These are phyloP conservation scores for Stigmatopora argus DNA, from an alignment of 2,113 vertebrate species.

Conservation along the genomic window DNA sequence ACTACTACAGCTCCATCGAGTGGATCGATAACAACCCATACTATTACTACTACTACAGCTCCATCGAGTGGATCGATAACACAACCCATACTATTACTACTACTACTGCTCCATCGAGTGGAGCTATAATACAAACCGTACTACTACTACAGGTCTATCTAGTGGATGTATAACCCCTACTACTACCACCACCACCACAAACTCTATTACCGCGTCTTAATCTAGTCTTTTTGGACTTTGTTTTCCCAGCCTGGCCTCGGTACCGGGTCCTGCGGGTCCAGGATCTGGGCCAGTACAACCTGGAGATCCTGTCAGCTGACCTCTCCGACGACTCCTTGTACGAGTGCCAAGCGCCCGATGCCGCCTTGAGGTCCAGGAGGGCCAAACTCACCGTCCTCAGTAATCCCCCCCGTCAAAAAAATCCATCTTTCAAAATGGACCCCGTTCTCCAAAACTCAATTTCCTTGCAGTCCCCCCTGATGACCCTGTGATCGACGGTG, in stretches of 20 bases:
- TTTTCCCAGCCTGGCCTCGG: constrained; percentile 83
- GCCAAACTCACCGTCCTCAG: constrained; percentile 90
- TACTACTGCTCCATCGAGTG: no score
- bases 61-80: no score
- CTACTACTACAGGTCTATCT: no score
- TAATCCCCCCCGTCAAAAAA: constrained; percentile 29
- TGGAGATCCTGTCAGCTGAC: constrained; percentile 85
- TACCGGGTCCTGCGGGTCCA: constrained; percentile 82
- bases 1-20: no score
- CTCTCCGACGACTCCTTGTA: constrained; percentile 88
- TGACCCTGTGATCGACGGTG: constrained; percentile 83
- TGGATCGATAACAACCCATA: no score
- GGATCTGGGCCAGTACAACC: constrained; percentile 86
- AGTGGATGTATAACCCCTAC: no score
- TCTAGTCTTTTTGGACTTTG: not conserved
- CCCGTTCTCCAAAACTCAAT: not conserved
- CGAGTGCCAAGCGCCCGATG: constrained; percentile 93
- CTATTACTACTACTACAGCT: no score
- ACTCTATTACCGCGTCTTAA: no score
- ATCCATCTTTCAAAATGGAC: not conserved
- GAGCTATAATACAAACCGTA: no score
- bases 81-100: no score
- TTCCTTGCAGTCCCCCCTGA: constrained; percentile 76
- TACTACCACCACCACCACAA: no score
- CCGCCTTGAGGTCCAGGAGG: constrained; percentile 83